Evolutionary conservation across 2,113 vertebrate genomes (phyloP), one percentile per base, ranked within the genome.

Genomic region (Atherinomorus stipes): DNA sequence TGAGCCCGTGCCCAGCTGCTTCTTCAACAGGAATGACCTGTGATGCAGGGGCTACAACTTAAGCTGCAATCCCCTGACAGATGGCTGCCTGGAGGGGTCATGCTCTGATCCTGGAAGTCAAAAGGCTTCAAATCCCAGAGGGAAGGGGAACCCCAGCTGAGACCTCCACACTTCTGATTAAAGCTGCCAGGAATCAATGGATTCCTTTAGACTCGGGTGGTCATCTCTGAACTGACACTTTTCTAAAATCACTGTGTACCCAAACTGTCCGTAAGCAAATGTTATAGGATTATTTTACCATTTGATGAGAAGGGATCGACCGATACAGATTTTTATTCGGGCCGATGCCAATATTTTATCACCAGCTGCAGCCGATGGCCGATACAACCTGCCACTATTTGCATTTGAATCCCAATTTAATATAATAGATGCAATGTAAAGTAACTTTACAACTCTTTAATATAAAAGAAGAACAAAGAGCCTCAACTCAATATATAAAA

Each of bases 81-180:
- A 94, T 93, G 93, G 93, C 40, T 19, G 82, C 82, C 84, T 71
- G 65, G 65, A 74, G 87, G 88, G 88, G 91, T 92, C 87, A 93
- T 56, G n/a, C 72, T 85, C 74, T 72, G 49, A 56, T 64, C 74
- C 78, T 79, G 75, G 63, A 71, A 83, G 80, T 85, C 85, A 91
- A 83, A 80, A 77, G 81, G 61, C 74, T 84, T 22, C 50, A 68
- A 60, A 71, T 86, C 80, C 85, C 84, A 31, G 44, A 77, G 69
- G 74, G 67, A 50, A 16, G 19, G 9, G 42, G 69, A 34, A 34
- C 40, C 40, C 71, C n/a, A 26, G 63, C 78, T 61, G 68, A 49
- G 59, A 61, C 63, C 75, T 28, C 79, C 88, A 89, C 81, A 78
- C 85, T 83, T 88, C 78, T 84, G 82, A 90, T 84, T 87, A 57